Evolutionary conservation across 2,888 invertebrate species (phyloP), one percentile per base, ranked within the genome.

Genomic region (Mycalesis mineus): DNA sequence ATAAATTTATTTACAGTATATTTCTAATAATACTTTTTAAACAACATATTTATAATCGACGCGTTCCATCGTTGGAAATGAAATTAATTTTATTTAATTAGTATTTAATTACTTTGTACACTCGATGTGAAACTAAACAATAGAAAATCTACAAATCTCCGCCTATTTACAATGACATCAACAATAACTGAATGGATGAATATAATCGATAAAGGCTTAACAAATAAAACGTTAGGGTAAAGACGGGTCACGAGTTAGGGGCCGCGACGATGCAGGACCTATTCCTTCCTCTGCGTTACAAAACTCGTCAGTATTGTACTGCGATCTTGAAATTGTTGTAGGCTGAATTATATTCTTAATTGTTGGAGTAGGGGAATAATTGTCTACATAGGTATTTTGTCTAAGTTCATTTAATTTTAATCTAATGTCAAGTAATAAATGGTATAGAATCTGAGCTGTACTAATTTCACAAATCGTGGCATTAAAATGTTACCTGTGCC

Each of bases 11-110:
- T 68, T 86, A 86, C 87, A 88, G 67, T 47, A 78, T 88, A 85
- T 78, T 58, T 79, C 88, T 88, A 88, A 83, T 88, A 88, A 88
- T 88, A 88, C 88, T 88, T 87, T 47, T 85, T 79, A 87, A 88
- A 87, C 83, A 85, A 87, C 87, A 88, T 87, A 88, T 87, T 85
- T 87, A 88, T 87, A 88, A 77, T 74, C 52, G 42, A 40, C 42
- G 42, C 52, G 42, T 42, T 73, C 74, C 67, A 60, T 67, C 74
- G 66, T 39, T 47, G 33, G 47, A 47, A 47, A 53, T 71, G 76
- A 74, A 77, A 52, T 79, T 82, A 80, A 75, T 74, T 80, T 44
- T 42, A 13, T 29, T 47, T 47, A 33, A 15, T 47, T 47, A 47
- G 47, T 47, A 78, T 79, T 70, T 80, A 76, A 78, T 77, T 82